Evolutionary conservation across 2,113 vertebrate species (phyloP).

Genomic region (Zootoca vivipara): DNA sequence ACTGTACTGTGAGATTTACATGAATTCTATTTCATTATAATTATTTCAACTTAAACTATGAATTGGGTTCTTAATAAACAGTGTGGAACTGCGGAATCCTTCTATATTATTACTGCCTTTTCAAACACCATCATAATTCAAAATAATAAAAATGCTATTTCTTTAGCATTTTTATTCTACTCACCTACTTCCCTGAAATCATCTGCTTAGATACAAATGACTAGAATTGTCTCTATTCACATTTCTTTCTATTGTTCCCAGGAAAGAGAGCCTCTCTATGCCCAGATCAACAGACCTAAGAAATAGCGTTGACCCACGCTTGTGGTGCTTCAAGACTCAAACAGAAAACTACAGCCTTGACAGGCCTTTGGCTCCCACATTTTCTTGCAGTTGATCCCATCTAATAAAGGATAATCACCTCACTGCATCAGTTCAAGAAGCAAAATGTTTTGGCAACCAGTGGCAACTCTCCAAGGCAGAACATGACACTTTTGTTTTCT

Average conservation of each 20-base stretch:
- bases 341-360: slow-evolving; percentile 65
- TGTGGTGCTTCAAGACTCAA: slow-evolving; percentile 74
- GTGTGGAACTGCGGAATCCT: background rate
- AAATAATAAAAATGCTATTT: slow-evolving; percentile 26
- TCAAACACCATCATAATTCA: accelerated
- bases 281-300: slow-evolving; percentile 96
- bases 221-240: slow-evolving; percentile 59
- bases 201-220: slow-evolving; percentile 45
- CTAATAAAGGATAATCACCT: slow-evolving; percentile 65
- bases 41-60: background rate
- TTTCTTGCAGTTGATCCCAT: slow-evolving; percentile 70
- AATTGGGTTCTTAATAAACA: background rate
- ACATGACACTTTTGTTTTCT: slow-evolving; percentile 45
- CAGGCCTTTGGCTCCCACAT: slow-evolving; percentile 72
- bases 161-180: background rate
- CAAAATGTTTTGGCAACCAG: slow-evolving; percentile 67
- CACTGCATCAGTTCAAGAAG: slow-evolving; percentile 66
- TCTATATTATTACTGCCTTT: background rate
- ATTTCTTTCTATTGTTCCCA: slow-evolving; percentile 72
- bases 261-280: slow-evolving; percentile 94
- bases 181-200: slow-evolving; percentile 17
- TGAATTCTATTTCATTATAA: background rate
- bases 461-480: slow-evolving; percentile 73
- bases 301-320: slow-evolving; percentile 81
- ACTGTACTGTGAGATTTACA: background rate